Percentiles rank a stretch among this genome's conserved stretches.
phyloP scores from a whole-genome alignment of 1,140 invertebrate species.

The Platyscapa corneri region DNA sequence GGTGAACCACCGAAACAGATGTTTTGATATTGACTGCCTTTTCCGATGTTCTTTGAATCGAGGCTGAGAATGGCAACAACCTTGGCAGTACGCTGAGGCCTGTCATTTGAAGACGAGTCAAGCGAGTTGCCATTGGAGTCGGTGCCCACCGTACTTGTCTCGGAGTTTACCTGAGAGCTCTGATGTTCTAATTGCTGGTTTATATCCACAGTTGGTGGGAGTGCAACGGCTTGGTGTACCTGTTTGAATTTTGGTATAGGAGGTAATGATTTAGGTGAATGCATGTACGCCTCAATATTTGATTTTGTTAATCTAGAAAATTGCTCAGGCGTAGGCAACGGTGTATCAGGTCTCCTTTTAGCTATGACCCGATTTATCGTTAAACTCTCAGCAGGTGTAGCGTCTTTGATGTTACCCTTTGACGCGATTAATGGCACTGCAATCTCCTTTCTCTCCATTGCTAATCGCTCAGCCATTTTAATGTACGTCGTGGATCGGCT shows the following conservation, averaged over 20 bases:
- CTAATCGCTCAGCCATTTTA: conserved; percentile 34
- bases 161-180: neutral
- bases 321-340: conserved; percentile 51
- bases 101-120: conserved; percentile 55
- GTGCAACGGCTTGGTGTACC: neutral
- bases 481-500: conserved; percentile 41
- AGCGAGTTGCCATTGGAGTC: conserved; percentile 64
- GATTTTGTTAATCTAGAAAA: neutral
- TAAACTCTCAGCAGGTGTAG: neutral
- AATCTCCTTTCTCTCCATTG: conserved; percentile 29
- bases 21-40: neutral
- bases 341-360: conserved; percentile 61
- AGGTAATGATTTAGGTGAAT: neutral
- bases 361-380: conserved; percentile 36
- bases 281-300: neutral
- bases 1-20: neutral
- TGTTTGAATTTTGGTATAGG: conserved; percentile 29
- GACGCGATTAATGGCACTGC: neutral
- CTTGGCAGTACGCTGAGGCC: conserved; percentile 69
- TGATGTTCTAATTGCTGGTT: neutral
- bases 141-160: neutral
- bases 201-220: neutral
- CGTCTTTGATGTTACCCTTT: neutral
- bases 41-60: conserved; percentile 58
- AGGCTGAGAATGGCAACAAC: conserved; percentile 69